A percentile compares a stretch with the other conserved stretches of the same genome.
phyloP scores from a whole-genome alignment of 64 coral and sea anemone genomes.

The Astreopora myriophthalma region DNA sequence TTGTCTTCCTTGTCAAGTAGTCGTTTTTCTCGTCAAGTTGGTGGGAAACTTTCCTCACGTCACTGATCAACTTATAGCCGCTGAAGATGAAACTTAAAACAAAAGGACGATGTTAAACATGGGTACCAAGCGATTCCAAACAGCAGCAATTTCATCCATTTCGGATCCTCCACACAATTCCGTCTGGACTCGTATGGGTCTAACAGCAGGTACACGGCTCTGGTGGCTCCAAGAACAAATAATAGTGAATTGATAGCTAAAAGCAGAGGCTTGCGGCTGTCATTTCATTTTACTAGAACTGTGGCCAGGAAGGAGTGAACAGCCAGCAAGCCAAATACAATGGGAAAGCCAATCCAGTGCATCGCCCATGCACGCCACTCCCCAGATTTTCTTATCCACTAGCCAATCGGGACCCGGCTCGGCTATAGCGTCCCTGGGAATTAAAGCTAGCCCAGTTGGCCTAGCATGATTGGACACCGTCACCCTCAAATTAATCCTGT shows the following conservation, averaged over 20 bases:
- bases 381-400: slow-evolving; percentile 46
- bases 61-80: slow-evolving; percentile 49
- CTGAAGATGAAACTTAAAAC: slow-evolving; percentile 69
- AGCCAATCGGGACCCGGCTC: slow-evolving; percentile 68
- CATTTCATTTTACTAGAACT: not conserved
- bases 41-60: not conserved
- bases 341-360: slow-evolving; percentile 56
- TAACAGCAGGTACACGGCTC: slow-evolving; percentile 42
- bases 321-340: slow-evolving; percentile 52
- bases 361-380: slow-evolving; percentile 54
- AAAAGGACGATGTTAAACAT: slow-evolving; percentile 67
- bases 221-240: slow-evolving; percentile 38
- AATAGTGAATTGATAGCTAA: slow-evolving; percentile 25
- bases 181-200: slow-evolving; percentile 63
- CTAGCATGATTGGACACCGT: not conserved
- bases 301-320: not conserved
- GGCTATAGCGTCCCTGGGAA: not conserved
- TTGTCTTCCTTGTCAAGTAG: not conserved
- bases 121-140: slow-evolving; percentile 64
- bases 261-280: slow-evolving; percentile 44
- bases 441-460: not conserved
- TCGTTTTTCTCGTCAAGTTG: slow-evolving; percentile 18
- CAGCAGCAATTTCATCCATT: slow-evolving; percentile 19
- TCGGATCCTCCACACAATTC: slow-evolving; percentile 41
- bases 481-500: no score